Evolutionary conservation across 2,113 vertebrate genomes (phyloP), one percentile per base, ranked within the genome.

Genomic region (Oryzias javanicus): DNA sequence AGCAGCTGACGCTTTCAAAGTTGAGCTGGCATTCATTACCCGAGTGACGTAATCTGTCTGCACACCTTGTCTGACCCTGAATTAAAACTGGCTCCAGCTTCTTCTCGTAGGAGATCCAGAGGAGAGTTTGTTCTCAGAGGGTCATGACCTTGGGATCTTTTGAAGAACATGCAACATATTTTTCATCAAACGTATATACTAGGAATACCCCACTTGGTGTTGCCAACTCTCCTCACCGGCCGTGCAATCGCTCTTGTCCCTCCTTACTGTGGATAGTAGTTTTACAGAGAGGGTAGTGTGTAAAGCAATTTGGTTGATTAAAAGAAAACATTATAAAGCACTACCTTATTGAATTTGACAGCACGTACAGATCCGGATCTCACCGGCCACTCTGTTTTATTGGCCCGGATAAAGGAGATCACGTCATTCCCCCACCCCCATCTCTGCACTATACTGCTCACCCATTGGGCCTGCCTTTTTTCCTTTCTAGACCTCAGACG

Each of bases 281-380:
- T 68, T 82, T 42, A 6, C 45, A 27, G 74, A 72, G 78, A 58
- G 78, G 69, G 77, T 84, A 76, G 79, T 87, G 84, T 84, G 86
- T 92, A 93, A 93, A 92, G 91, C 89, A 92, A 93, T 93, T 92
- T 93, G 88, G 90, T 92, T 92, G 91, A 92, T 93, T 92, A 93
- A 93, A 93, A 90, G 90, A 91, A 92, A 92, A 93, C 92, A 92
- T 92, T 93, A 47, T 47, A 91, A 91, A 91, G 90, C 88, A 84
- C 79, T 84, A 89, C 89, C 91, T 91, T 91, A 93, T 92, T 93
- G 90, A 93, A 90, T 93, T 91, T 92, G 91, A 93, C 77, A 73
- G 92, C 91, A 93, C 89, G 90, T 89, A 92, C 87, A 67, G 82
- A 89, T 90, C 87, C 80, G 77, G 90, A 92, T 89, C 89, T 90